Conservation (phyloP, 2,113 vertebrate species). For the Eolophus roseicapilla region DNA sequence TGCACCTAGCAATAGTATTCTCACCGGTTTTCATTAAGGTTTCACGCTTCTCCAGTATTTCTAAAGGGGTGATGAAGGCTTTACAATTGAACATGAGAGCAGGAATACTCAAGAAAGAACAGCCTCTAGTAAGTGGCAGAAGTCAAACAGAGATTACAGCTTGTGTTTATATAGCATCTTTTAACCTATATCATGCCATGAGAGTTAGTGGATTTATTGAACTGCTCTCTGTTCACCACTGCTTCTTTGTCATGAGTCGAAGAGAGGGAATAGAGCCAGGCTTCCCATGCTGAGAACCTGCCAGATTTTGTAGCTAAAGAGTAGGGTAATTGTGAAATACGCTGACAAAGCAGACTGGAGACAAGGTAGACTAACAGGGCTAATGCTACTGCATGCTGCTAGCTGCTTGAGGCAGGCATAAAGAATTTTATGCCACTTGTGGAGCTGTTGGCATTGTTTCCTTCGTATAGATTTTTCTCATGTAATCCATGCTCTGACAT, state of each 20-base stretch:
- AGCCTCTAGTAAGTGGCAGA: not conserved
- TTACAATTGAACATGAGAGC: not conserved
- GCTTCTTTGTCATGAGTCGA: not conserved
- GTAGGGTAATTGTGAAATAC: not conserved
- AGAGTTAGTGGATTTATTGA: not conserved
- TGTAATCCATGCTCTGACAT: not conserved
- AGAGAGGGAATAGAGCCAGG: fast-evolving
- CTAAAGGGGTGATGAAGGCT: not conserved
- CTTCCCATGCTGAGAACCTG: not conserved
- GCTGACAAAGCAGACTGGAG: not conserved
- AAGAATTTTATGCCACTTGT: not conserved
- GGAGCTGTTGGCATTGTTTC: not conserved
- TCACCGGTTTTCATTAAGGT: not conserved
- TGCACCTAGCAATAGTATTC: not conserved
- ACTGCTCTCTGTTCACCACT: not conserved
- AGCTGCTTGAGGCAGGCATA: not conserved
- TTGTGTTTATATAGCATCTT: not conserved
- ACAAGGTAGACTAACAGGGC: not conserved
- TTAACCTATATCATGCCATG: not conserved
- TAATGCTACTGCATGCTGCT: not conserved
- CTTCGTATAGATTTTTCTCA: not conserved
- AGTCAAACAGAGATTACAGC: not conserved
- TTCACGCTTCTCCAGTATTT: not conserved
- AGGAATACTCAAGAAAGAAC: not conserved
- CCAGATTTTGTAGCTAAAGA: not conserved